Evolutionary conservation across 2,113 vertebrate species (phyloP).

Genomic region (Glaucidium brasilianum): DNA sequence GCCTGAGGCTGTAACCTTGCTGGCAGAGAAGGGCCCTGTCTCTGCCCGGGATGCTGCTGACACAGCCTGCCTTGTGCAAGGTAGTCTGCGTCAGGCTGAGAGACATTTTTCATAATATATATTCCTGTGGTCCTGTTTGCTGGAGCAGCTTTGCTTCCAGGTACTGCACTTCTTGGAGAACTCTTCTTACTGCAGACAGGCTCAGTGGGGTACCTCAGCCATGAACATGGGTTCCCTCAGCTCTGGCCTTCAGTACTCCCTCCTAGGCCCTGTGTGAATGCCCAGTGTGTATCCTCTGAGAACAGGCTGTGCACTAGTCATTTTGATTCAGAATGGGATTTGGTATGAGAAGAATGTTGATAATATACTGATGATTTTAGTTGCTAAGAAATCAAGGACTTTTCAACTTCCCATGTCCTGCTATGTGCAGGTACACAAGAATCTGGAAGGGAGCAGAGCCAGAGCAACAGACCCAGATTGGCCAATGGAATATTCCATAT

Average conservation of each 20-base stretch:
- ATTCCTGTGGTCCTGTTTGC: background rate
- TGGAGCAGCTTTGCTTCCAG: background rate
- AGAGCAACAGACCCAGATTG: no score
- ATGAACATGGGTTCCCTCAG: rapidly evolving
- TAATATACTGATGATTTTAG: no score
- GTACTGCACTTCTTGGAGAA: background rate
- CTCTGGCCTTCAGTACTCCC: background rate
- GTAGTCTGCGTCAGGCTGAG: rapidly evolving
- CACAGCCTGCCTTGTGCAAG: background rate
- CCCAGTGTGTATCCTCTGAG: no score
- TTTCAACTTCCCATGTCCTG: no score
- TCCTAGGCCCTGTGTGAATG: rapidly evolving
- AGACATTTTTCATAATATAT: rapidly evolving
- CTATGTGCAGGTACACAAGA: no score
- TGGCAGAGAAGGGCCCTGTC: background rate
- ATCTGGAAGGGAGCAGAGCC: no score
- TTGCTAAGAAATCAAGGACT: no score
- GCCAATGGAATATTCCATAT: no score
- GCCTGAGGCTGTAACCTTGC: background rate
- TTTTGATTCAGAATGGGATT: no score
- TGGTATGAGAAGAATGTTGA: no score
- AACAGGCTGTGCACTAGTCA: no score
- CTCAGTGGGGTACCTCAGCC: background rate
- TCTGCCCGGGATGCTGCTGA: background rate
- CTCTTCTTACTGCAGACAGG: background rate